A percentile compares a stretch with the other conserved stretches of the same genome.
These are phyloP conservation scores for Calidris pygmaea DNA, from an alignment of 2,113 vertebrate genomes.

Conservation along the genomic window DNA sequence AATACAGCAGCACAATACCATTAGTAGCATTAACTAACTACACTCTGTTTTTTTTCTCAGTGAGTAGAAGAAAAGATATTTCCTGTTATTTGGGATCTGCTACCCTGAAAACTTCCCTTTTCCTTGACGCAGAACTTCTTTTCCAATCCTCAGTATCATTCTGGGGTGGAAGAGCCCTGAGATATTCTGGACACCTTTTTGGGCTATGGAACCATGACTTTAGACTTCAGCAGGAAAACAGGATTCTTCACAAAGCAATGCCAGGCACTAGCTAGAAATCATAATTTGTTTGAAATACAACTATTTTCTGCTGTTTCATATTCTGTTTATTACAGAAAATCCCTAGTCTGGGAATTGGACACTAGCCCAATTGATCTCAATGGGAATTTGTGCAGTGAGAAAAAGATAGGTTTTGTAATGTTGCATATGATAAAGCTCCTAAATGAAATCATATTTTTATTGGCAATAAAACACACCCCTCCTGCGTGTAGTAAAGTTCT, in stretches of 20 bases:
- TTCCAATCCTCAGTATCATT: background rate
- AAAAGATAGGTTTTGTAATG: background rate
- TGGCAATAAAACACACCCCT: slow-evolving; percentile 6
- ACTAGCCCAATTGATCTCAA: background rate
- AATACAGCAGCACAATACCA: background rate
- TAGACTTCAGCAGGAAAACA: background rate
- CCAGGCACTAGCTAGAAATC: background rate
- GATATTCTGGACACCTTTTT: background rate
- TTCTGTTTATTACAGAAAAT: background rate
- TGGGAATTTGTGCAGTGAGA: background rate
- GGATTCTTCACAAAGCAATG: background rate
- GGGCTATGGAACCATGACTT: background rate
- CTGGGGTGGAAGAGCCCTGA: background rate
- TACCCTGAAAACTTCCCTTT: background rate
- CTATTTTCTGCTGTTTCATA: background rate
- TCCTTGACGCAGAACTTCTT: background rate
- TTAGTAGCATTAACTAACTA: background rate
- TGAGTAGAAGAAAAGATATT: background rate
- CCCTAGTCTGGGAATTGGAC: background rate
- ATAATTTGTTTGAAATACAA: background rate
- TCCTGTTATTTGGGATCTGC: background rate
- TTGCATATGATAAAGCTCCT: slow-evolving; percentile 16
- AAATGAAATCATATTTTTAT: slow-evolving; percentile 29
- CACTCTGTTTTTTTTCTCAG: background rate
- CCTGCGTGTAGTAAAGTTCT: background rate